Percentiles rank a stretch among this genome's conserved stretches.
Evolutionary conservation across 2,113 vertebrate genomes (phyloP).

Genomic region (Psophia crepitans): DNA sequence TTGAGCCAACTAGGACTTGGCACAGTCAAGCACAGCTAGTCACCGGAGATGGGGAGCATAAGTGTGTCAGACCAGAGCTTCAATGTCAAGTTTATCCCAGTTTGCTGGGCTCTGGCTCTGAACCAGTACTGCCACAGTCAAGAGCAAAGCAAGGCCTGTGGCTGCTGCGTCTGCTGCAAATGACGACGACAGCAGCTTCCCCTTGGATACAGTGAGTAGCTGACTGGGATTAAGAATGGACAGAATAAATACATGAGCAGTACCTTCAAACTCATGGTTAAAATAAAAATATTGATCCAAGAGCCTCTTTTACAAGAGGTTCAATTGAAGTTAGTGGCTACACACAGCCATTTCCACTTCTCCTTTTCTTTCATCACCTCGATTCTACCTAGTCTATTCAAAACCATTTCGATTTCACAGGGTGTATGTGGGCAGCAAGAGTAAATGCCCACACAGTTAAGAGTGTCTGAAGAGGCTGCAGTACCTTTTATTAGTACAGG

Average conservation of each 20-base stretch:
- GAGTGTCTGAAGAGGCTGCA: background rate
- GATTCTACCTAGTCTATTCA: background rate
- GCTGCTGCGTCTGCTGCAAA: background rate
- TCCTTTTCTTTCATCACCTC: background rate
- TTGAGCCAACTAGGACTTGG: conserved; percentile 27
- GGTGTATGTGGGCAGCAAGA: background rate
- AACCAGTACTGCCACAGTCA: background rate
- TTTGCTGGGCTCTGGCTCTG: background rate
- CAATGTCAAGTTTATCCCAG: background rate
- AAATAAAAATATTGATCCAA: background rate
- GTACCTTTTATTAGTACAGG: background rate
- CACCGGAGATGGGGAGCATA: background rate
- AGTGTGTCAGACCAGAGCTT: background rate
- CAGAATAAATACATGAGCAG: background rate
- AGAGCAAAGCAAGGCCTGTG: background rate
- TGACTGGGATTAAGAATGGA: background rate
- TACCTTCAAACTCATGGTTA: background rate
- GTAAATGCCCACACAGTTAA: background rate
- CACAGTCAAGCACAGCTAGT: fast-evolving
- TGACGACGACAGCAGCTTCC: background rate
- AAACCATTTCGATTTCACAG: background rate
- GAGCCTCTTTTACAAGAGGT: background rate
- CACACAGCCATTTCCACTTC: background rate
- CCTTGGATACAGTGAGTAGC: background rate
- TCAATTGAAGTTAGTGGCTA: background rate